Conservation (phyloP, 1,140 invertebrate species). For the Pogonognathellus flavescens region DNA sequence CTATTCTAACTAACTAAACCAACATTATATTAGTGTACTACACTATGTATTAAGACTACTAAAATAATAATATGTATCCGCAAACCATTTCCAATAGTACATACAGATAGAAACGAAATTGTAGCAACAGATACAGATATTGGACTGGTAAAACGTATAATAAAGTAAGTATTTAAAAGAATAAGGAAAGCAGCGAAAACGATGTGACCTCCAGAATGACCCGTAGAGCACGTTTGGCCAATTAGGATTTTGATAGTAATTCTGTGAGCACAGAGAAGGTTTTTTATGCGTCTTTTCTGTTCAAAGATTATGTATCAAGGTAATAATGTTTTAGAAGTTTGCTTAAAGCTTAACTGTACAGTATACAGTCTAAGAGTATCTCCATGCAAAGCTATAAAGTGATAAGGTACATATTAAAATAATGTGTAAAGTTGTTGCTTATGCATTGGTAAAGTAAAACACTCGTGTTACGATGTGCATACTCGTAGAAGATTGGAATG, state of each 20-base stretch:
- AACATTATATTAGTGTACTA: not conserved
- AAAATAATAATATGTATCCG: too few species aligned
- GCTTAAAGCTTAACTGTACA: too few species aligned
- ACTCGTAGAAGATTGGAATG: not conserved
- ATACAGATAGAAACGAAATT: too few species aligned
- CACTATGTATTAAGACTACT: too few species aligned
- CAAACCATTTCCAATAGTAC: too few species aligned
- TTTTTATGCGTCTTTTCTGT: constrained; percentile 44
- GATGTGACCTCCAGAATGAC: constrained; percentile 43
- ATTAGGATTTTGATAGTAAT: constrained; percentile 41
- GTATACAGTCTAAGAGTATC: too few species aligned
- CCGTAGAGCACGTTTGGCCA: constrained; percentile 38
- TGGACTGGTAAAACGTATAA: not conserved
- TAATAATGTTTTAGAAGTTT: constrained; percentile 1
- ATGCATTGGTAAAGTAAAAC: not conserved
- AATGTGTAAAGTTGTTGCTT: too few species aligned
- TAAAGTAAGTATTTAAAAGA: not conserved
- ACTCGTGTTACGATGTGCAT: not conserved
- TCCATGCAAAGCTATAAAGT: too few species aligned
- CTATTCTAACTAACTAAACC: not conserved
- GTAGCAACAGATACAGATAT: not conserved
- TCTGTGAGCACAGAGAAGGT: constrained; percentile 2
- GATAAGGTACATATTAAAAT: too few species aligned
- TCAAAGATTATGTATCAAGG: not conserved
- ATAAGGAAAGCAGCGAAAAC: constrained; percentile 44